Conservation (phyloP, 2,113 vertebrate species). For the Tupaia tana region DNA sequence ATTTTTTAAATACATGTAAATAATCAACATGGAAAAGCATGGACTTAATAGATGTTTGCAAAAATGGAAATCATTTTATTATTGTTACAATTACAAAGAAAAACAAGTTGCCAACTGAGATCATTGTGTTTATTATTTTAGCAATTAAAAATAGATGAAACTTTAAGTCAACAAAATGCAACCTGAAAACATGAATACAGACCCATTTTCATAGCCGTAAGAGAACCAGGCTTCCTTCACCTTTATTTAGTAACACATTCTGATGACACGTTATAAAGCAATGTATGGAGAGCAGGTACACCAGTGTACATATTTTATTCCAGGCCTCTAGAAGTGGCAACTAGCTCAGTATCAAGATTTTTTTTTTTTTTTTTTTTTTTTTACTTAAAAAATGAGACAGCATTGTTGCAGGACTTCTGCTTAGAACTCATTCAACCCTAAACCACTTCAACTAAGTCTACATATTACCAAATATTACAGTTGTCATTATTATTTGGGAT, state of each 20-base stretch:
- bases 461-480: background rate
- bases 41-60: background rate
- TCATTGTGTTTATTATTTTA: background rate
- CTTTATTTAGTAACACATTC: conserved; percentile 20
- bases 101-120: background rate
- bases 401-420: background rate
- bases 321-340: background rate
- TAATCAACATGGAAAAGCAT: background rate
- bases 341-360: no score
- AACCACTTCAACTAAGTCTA: background rate
- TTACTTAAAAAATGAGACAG: background rate
- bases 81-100: background rate
- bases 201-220: background rate
- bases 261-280: background rate
- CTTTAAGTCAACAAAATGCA: background rate
- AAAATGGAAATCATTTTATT: background rate
- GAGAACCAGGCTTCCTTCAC: background rate
- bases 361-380: no score
- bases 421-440: background rate
- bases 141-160: background rate
- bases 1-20: background rate
- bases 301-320: background rate
- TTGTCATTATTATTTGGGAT: background rate
- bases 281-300: background rate
- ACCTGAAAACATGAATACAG: background rate